Percentiles rank a stretch among this genome's conserved stretches.
These are phyloP conservation scores for Ophraella communa DNA, from an alignment of 2,888 invertebrate species.

Conservation along the genomic window DNA sequence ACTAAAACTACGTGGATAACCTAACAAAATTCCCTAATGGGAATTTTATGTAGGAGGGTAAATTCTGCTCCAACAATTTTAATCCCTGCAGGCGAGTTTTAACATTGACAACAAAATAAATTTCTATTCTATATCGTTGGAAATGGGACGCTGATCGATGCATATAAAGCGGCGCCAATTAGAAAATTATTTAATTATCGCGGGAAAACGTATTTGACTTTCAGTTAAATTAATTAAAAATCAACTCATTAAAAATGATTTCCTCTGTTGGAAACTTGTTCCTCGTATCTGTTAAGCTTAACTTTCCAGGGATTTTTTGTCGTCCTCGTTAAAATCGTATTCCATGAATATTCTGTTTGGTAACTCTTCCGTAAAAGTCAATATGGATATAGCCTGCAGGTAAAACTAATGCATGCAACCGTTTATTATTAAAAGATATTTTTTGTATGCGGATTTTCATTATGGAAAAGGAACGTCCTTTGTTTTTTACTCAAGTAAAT, in stretches of 20 bases:
- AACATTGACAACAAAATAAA: neutral
- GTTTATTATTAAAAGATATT: neutral
- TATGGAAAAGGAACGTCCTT: too few species aligned
- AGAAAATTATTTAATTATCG: too few species aligned
- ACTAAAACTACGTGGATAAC: neutral
- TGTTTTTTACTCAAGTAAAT: too few species aligned
- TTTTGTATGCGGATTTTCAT: too few species aligned
- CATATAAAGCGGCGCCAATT: too few species aligned
- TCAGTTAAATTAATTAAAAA: too few species aligned
- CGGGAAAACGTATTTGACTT: too few species aligned
- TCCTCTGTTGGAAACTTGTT: too few species aligned
- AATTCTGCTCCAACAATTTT: neutral
- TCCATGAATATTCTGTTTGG: neutral
- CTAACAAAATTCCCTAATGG: slow-evolving; percentile 1
- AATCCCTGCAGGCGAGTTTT: neutral
- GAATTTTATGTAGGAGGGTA: neutral
- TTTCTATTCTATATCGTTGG: too few species aligned
- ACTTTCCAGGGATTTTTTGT: neutral
- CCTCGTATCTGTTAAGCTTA: too few species aligned
- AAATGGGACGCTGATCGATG: too few species aligned
- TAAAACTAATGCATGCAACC: neutral
- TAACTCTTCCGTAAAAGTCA: neutral
- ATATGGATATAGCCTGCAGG: neutral
- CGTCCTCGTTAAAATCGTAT: neutral
- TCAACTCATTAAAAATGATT: too few species aligned